Conservation (phyloP, 2,113 vertebrate species). For the Indicator maculatus region DNA sequence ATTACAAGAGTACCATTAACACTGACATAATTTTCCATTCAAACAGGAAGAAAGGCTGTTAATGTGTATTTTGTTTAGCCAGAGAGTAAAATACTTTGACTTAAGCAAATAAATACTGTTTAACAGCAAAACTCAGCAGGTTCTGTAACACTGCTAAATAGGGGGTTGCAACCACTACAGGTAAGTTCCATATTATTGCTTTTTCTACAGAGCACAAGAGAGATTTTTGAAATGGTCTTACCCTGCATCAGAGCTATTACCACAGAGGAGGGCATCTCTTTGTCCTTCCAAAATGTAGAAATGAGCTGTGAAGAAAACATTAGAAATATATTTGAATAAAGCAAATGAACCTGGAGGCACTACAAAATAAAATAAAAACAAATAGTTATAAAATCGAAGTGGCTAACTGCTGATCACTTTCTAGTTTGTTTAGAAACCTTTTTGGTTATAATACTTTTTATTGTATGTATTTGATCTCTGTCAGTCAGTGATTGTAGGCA, state of each 20-base stretch:
- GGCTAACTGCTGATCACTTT: not conserved
- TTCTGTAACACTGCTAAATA: not conserved
- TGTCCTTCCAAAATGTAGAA: slow-evolving; percentile 83
- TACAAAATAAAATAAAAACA: not conserved
- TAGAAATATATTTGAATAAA: slow-evolving; percentile 16
- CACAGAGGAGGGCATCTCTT: slow-evolving; percentile 90
- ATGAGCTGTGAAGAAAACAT: slow-evolving; percentile 74
- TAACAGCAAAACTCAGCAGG: not conserved
- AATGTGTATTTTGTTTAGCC: not conserved
- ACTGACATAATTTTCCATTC: not conserved
- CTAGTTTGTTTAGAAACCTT: not conserved
- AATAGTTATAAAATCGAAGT: not conserved
- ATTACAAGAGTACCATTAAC: not conserved
- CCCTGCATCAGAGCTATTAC: slow-evolving; percentile 88
- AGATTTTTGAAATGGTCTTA: slow-evolving; percentile 73
- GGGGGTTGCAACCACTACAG: not conserved
- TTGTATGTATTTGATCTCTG: not conserved
- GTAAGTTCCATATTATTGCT: not conserved
- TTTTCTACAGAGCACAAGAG: not conserved
- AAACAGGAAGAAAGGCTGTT: not conserved
- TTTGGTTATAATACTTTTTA: not conserved
- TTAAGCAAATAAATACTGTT: not conserved
- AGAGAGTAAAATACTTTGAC: not conserved
- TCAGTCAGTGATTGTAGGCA: not conserved
- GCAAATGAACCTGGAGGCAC: not conserved